Evolutionary conservation across 2,113 vertebrate genomes (phyloP).

Genomic region (Grallaria varia): DNA sequence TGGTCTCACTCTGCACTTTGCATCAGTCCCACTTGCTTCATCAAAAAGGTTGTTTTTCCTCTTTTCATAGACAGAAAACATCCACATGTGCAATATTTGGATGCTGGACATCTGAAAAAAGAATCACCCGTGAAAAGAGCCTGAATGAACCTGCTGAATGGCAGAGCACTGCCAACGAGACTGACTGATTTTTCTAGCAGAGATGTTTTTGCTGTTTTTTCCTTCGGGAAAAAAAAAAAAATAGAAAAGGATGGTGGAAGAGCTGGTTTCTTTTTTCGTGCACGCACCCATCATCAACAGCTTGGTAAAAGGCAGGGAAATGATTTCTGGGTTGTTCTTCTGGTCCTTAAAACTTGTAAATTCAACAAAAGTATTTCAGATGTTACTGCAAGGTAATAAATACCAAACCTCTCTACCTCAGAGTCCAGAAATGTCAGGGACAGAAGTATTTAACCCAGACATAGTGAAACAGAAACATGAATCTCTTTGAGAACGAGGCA

Average conservation of each 20-base stretch:
- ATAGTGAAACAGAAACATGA: background rate
- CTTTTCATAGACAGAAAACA: background rate
- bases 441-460: background rate
- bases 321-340: background rate
- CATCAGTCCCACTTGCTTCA: background rate
- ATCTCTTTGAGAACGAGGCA: background rate
- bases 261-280: background rate
- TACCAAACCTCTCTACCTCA: background rate
- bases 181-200: background rate
- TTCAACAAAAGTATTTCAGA: background rate
- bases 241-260: background rate
- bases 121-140: background rate
- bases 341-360: background rate
- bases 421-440: background rate
- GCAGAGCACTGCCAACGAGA: background rate
- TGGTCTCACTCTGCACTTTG: background rate
- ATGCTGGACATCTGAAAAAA: constrained; percentile 41
- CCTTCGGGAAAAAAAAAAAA: background rate
- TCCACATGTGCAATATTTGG: constrained; percentile 17
- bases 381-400: background rate
- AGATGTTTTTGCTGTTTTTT: background rate
- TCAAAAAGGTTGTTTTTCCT: background rate
- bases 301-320: background rate
- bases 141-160: constrained; percentile 23
- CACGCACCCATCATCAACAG: background rate